Evolutionary conservation across 2,888 invertebrate species (phyloP).

Genomic region (Parnassius mnemosyne): DNA sequence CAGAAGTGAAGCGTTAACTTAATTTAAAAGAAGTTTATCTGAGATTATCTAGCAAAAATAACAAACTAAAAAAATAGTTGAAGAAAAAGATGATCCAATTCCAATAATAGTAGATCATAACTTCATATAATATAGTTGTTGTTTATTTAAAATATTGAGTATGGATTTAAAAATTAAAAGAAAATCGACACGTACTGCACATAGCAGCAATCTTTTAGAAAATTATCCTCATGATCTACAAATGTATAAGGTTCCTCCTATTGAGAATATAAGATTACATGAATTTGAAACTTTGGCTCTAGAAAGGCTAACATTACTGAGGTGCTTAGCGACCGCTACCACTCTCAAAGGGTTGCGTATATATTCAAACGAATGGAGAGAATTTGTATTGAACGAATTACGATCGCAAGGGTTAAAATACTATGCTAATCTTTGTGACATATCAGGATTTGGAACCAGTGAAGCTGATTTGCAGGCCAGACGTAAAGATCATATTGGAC

Average conservation of each 20-base stretch:
- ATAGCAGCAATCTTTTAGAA: constrained; percentile 70
- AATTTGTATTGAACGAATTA: constrained; percentile 82
- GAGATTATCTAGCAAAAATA: no score
- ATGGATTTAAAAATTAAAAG: constrained; percentile 75
- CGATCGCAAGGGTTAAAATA: constrained; percentile 84
- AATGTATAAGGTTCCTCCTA: constrained; percentile 89
- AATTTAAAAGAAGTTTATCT: no score
- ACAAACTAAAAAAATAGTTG: background rate
- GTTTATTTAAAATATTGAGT: background rate
- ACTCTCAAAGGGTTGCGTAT: constrained; percentile 81
- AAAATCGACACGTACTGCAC: constrained; percentile 56
- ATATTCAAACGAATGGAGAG: constrained; percentile 84
- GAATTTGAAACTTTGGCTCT: constrained; percentile 94
- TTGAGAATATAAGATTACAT: constrained; percentile 85
- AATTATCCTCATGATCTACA: constrained; percentile 88
- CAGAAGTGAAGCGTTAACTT: no score
- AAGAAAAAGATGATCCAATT: no score
- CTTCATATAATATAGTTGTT: no score
- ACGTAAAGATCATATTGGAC: constrained; percentile 92
- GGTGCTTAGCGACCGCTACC: constrained; percentile 87
- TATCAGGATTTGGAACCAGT: constrained; percentile 73
- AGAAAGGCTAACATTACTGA: constrained; percentile 89
- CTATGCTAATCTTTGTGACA: constrained; percentile 82
- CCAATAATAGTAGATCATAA: no score
- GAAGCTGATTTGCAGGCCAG: constrained; percentile 84